Base-by-base conservation (phyloP, 2,888 invertebrate species). In the Nomada ruficornis region DNA sequence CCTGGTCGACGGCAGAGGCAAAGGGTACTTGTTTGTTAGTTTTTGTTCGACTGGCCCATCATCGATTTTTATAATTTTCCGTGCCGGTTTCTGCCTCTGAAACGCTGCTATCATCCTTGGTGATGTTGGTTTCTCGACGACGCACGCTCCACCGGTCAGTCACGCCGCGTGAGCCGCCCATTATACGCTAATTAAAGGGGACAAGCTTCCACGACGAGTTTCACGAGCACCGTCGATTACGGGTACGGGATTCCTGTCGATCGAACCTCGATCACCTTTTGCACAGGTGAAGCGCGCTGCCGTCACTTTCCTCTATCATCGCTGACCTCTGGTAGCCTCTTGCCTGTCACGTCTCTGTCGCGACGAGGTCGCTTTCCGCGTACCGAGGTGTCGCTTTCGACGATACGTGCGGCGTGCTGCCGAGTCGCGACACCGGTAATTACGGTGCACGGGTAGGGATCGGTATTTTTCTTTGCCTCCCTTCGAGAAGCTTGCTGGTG, bases 11-110 rank as follows among this genome's bases (percentile, higher is more conserved):
- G 71, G 13, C 47, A 47, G 68, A 52, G 63, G 62, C 44, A 50
- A 50, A 62, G 82, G 87, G 88, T 89, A 88, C 91, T 90, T 88
- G 91, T 91, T 91, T 90, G 87, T 89, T 88, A 88, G 89, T 91
- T 91, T 91, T 90, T 90, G 89, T 74, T 73, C 47, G 69, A 64
- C 60, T 68, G 64, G 77, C 79, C 88, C 84, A 89, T 90, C 88
- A 87, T 89, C 89, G 88, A 90, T 90, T 91, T 91, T 91, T 91
- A 81, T 86, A 87, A 90, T 90, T 91, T 90, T 86, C 87, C 90
- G 85, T 84, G 84, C 78, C 68, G 79, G 67, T 55, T 76, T 54
- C 59, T 57, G 10, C 5, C 29, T 55, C 26, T 57, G 26, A 26
- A 11, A 26, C 13, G 57, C 57, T 4, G 47, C 20, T 26, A 7